These are phyloP conservation scores for Lapara coniferarum DNA, from an alignment of 2,888 invertebrate genomes.

Conservation along the genomic window DNA sequence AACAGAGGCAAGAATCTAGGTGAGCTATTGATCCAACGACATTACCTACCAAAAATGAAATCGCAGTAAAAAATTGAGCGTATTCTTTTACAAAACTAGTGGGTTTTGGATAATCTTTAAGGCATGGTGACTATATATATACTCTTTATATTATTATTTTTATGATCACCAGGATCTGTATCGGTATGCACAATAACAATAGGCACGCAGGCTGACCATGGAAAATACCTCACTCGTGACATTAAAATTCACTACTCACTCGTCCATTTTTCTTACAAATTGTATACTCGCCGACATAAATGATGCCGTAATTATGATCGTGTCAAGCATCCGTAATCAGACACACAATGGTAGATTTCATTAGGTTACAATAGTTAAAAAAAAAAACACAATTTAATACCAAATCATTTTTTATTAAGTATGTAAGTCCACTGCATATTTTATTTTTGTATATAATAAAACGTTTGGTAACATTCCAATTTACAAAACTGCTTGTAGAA, in stretches of 20 bases:
- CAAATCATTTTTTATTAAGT: too few species aligned
- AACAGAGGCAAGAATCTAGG: neutral
- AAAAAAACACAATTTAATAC: neutral
- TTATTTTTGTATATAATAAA: neutral
- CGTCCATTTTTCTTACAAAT: slow-evolving; percentile 15
- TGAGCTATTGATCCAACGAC: neutral
- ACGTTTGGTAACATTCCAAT: slow-evolving; percentile 10
- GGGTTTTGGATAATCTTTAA: too few species aligned
- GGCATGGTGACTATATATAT: too few species aligned
- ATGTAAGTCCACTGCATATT: too few species aligned
- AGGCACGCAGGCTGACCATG: neutral
- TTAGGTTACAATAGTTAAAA: neutral
- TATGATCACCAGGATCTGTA: neutral
- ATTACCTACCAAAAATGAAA: neutral
- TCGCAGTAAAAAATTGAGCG: neutral
- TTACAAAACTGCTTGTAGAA: slow-evolving; percentile 3
- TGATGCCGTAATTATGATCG: slow-evolving; percentile 16
- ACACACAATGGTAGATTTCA: neutral
- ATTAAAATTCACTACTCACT: slow-evolving; percentile 16
- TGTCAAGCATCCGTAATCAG: slow-evolving; percentile 7
- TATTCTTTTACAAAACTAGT: neutral
- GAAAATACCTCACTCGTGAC: slow-evolving; percentile 6
- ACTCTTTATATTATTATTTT: too few species aligned
- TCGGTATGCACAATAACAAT: too few species aligned
- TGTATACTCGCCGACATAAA: slow-evolving; percentile 7